These are phyloP conservation scores for Chrysemys picta DNA, from an alignment of 2,113 vertebrate species.

Conservation along the genomic window DNA sequence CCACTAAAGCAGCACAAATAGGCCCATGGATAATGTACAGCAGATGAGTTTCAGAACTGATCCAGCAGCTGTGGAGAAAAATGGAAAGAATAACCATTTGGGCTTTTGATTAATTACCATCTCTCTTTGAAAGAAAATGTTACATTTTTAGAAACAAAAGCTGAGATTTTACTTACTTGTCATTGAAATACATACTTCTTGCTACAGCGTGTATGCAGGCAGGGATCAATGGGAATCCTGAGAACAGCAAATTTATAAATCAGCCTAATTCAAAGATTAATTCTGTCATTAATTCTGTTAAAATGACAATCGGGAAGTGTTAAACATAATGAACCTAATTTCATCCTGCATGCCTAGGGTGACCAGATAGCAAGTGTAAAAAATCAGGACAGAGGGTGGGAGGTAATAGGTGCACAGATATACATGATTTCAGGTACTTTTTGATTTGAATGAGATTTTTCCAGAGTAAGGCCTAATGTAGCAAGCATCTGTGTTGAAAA, in stretches of 20 bases:
- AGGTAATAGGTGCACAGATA: background rate
- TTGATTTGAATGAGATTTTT: background rate
- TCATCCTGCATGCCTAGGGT: background rate
- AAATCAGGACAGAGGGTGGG: no score
- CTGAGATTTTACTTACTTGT: constrained; percentile 87
- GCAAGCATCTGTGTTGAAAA: background rate
- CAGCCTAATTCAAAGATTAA: background rate
- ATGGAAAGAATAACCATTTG: background rate
- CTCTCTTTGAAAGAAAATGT: background rate
- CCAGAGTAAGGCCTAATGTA: background rate
- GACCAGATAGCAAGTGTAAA: no score
- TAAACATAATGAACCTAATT: background rate
- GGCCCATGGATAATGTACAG: constrained; percentile 98
- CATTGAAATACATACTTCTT: constrained; percentile 94
- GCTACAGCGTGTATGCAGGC: constrained; percentile 92
- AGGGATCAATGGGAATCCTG: constrained; percentile 96
- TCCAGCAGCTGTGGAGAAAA: constrained; percentile 90
- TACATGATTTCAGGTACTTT: background rate
- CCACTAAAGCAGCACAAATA: constrained; percentile 95
- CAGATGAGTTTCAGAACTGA: constrained; percentile 95
- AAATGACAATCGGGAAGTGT: background rate
- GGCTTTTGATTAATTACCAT: background rate
- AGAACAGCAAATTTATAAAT: background rate
- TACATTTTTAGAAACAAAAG: background rate
- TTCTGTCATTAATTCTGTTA: background rate